phyloP scores from a whole-genome alignment of 2,797 vertebrate genomes.

The Amazona finschi region DNA sequence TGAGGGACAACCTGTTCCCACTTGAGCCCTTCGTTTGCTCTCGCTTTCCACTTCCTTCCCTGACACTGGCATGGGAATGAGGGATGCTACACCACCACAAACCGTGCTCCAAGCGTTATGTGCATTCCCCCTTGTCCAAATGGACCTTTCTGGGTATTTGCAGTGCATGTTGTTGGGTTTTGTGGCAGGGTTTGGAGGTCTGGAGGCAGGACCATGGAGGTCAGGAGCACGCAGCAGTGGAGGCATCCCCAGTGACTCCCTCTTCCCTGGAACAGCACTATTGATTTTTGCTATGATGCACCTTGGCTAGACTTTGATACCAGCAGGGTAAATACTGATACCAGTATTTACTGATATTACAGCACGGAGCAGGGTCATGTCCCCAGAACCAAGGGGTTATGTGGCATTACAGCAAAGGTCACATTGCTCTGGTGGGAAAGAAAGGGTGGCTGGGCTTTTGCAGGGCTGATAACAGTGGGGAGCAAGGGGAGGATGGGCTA shows the following conservation, averaged over 20 bases:
- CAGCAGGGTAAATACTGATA: constrained; percentile 5
- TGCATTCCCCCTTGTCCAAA: rapidly evolving
- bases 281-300: background rate
- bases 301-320: constrained; percentile 14
- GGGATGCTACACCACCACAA: background rate
- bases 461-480: background rate
- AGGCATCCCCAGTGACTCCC: background rate
- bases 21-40: background rate
- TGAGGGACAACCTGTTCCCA: background rate
- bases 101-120: background rate
- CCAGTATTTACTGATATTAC: background rate
- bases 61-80: rapidly evolving
- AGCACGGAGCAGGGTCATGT: background rate
- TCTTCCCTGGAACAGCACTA: background rate
- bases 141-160: rapidly evolving
- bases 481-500: too few species aligned
- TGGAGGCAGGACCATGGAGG: rapidly evolving
- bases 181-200: background rate
- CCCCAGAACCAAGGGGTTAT: background rate
- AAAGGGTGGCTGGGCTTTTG: too few species aligned
- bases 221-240: background rate
- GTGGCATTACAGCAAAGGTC: background rate
- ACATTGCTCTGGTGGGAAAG: rapidly evolving
- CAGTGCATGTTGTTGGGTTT: rapidly evolving
- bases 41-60: background rate